A percentile compares a stretch with the other conserved stretches of the same genome.
These are phyloP conservation scores for Otolemur crassicaudatus DNA, from an alignment of 2,797 vertebrate genomes.

Conservation along the genomic window DNA sequence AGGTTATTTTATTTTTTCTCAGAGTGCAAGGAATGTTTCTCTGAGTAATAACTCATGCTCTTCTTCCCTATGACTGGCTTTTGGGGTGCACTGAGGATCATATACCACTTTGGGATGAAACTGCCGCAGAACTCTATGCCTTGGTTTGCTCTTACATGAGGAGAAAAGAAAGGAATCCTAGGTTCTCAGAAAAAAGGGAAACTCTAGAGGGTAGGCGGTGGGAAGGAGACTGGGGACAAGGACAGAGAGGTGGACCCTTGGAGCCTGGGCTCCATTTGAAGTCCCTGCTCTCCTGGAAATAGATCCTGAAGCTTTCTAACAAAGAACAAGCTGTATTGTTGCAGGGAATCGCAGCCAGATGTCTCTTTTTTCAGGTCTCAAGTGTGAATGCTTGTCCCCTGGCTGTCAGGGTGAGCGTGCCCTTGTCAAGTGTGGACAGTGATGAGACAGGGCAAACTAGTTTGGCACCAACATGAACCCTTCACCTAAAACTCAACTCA, in stretches of 20 bases:
- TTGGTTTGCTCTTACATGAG: background rate
- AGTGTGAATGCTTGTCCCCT: background rate
- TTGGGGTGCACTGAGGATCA: background rate
- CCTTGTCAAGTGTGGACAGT: slow-evolving; percentile 64
- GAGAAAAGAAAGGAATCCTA: background rate
- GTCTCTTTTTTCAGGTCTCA: slow-evolving; percentile 48
- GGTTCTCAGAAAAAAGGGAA: background rate
- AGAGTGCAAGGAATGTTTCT: background rate
- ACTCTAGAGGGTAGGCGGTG: background rate
- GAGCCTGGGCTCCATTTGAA: background rate
- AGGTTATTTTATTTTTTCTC: background rate
- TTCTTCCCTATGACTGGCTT: background rate
- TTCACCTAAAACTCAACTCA: slow-evolving; percentile 80
- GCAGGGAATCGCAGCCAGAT: slow-evolving; percentile 49
- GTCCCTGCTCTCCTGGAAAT: background rate
- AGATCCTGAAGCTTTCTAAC: background rate
- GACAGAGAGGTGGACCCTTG: background rate
- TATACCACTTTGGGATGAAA: background rate
- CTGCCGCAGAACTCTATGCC: background rate
- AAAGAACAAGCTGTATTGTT: background rate
- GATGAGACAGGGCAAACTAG: slow-evolving; percentile 45
- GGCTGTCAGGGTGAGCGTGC: slow-evolving; percentile 44
- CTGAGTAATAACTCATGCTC: background rate
- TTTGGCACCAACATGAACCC: slow-evolving; percentile 75
- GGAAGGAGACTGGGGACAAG: background rate